Conservation (phyloP, 2,113 vertebrate genomes). For the Cyprinodon tularosa region DNA sequence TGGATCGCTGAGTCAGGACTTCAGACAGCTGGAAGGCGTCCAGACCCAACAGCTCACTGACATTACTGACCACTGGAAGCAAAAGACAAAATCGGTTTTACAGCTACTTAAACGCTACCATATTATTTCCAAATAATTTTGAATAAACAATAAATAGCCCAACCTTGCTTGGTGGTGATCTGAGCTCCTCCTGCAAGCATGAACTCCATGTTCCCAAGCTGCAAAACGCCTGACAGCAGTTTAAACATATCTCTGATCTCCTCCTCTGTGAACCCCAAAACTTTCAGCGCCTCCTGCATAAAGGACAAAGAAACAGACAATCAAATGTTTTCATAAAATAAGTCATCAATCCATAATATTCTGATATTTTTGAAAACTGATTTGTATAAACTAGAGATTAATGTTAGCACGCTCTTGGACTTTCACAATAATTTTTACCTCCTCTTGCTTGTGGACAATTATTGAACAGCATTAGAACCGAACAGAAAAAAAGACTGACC, state of each 20-base stretch:
- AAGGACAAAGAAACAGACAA: background rate
- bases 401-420: background rate
- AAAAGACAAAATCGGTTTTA: slow-evolving; percentile 7
- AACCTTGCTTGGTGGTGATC: slow-evolving; percentile 89
- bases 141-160: background rate
- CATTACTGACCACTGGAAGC: slow-evolving; percentile 83
- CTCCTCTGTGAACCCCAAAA: slow-evolving; percentile 87
- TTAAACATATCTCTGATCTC: slow-evolving; percentile 92
- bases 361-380: background rate
- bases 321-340: background rate
- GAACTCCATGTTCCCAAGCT: slow-evolving; percentile 91
- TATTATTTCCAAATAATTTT: background rate
- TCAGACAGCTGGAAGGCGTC: slow-evolving; percentile 90
- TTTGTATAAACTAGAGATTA: background rate
- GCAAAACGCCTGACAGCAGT: slow-evolving; percentile 89
- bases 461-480: background rate
- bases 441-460: background rate
- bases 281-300: slow-evolving; percentile 87
- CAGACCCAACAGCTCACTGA: slow-evolving; percentile 89
- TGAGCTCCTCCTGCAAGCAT: slow-evolving; percentile 93
- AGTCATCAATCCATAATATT: background rate
- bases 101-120: background rate
- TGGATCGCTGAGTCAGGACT: slow-evolving; percentile 91
- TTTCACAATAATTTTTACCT: background rate
- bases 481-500: slow-evolving; percentile 73